Evolutionary conservation across 1,140 invertebrate species (phyloP).

Genomic region (Drosophila kepulauana): DNA sequence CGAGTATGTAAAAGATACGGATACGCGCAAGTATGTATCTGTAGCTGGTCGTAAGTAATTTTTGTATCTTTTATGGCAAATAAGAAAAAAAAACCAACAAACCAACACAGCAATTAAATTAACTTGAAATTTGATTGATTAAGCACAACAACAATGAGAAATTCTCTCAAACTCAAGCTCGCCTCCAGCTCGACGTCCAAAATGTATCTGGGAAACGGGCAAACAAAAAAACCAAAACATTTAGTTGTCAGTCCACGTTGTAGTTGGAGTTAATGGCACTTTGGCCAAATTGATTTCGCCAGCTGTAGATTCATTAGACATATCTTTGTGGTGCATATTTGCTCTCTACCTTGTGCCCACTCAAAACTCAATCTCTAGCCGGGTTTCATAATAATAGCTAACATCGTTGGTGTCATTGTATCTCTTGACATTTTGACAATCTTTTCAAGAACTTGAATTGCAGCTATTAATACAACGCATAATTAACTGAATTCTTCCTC

Average conservation of each 20-base stretch:
- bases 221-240: background rate
- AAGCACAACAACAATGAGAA: constrained; percentile 44
- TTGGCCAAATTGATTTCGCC: constrained; percentile 52
- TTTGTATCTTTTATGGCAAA: background rate
- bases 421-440: constrained; percentile 3
- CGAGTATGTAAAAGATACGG: constrained; percentile 43
- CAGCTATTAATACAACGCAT: too few species aligned
- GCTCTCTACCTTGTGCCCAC: background rate
- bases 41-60: background rate
- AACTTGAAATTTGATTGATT: constrained; percentile 70
- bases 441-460: background rate
- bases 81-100: background rate
- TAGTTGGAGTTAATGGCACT: constrained; percentile 52
- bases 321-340: constrained; percentile 1
- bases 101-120: constrained; percentile 62
- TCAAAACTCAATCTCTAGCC: background rate
- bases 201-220: background rate
- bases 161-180: constrained; percentile 30
- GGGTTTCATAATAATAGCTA: constrained; percentile 1
- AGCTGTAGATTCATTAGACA: constrained; percentile 11
- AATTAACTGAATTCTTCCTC: too few species aligned
- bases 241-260: background rate
- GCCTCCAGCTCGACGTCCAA: constrained; percentile 24
- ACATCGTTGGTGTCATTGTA: background rate
- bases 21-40: constrained; percentile 13